phyloP scores from a whole-genome alignment of 2,113 vertebrate species.

The Xenopus laevis region DNA sequence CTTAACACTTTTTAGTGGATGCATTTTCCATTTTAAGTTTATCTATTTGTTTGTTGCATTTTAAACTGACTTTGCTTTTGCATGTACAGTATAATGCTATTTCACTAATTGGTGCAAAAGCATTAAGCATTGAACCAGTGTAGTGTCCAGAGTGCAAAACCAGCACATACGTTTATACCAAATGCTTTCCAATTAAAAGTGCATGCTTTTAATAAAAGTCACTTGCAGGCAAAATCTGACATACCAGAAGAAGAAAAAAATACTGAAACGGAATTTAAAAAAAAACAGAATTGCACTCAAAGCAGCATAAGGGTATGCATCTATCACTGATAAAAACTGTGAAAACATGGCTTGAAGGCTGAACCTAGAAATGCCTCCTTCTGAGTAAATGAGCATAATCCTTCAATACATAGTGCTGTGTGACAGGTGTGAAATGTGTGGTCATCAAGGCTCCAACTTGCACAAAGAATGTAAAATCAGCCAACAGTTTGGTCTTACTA shows the following conservation, averaged over 20 bases:
- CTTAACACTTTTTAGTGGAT: too few relatives aligned
- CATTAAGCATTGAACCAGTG: too few relatives aligned
- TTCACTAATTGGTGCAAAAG: too few relatives aligned
- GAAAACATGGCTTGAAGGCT: conserved; percentile 53
- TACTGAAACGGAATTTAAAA: conserved; percentile 45
- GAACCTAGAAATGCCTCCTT: conserved; percentile 52
- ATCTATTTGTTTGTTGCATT: too few relatives aligned
- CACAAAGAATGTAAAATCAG: conserved; percentile 7
- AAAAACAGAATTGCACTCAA: conserved; percentile 46
- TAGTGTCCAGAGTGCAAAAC: too few relatives aligned
- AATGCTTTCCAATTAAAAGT: too few relatives aligned
- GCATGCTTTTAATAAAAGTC: conserved; percentile 45
- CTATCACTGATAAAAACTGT: conserved; percentile 51
- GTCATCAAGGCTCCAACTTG: background rate
- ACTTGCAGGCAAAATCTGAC: conserved; percentile 51
- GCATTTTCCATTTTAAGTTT: too few relatives aligned
- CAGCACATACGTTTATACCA: too few relatives aligned
- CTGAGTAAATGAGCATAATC: conserved; percentile 59
- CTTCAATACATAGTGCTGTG: conserved; percentile 51
- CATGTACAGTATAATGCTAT: too few relatives aligned
- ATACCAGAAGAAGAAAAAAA: conserved; percentile 48
- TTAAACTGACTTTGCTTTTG: too few relatives aligned
- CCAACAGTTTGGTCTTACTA: background rate
- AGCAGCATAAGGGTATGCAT: conserved; percentile 51
- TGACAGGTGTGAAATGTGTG: conserved; percentile 47